Conservation (phyloP, 2,113 vertebrate species). For the Ctenodactylus gundi region DNA sequence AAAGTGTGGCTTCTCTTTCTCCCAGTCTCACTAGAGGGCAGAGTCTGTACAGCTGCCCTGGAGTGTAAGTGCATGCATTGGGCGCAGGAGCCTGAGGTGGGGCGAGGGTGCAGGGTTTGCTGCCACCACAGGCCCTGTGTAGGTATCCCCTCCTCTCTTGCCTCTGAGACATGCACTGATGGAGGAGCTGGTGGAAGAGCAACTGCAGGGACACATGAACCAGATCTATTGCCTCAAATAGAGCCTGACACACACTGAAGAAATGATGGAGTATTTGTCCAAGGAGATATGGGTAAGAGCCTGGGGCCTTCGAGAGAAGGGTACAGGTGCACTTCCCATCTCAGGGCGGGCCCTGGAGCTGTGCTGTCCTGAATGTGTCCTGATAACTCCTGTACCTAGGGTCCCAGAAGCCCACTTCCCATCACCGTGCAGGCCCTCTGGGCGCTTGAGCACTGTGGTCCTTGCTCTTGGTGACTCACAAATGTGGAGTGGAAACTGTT, state of each 20-base stretch:
- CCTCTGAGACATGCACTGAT: slow-evolving; percentile 7
- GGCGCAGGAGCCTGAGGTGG: too few relatives aligned
- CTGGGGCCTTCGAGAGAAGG: too few relatives aligned
- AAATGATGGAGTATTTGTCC: slow-evolving; percentile 73
- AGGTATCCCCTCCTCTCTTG: slow-evolving; percentile 36
- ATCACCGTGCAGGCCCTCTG: not conserved
- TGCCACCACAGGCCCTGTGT: not conserved
- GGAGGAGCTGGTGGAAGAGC: slow-evolving; percentile 46
- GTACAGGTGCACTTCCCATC: too few relatives aligned
- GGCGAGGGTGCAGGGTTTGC: too few relatives aligned
- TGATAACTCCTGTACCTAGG: too few relatives aligned
- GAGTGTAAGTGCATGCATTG: too few relatives aligned
- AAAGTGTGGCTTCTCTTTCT: too few relatives aligned
- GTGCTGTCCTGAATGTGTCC: too few relatives aligned
- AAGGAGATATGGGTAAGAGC: slow-evolving; percentile 74
- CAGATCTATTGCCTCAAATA: slow-evolving; percentile 64
- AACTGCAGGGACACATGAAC: slow-evolving; percentile 55
- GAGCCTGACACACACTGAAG: slow-evolving; percentile 54
- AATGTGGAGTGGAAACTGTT: not conserved
- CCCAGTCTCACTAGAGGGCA: too few relatives aligned
- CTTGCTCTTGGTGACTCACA: not conserved
- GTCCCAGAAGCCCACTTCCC: too few relatives aligned
- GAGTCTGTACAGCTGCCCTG: too few relatives aligned
- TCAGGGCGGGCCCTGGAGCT: too few relatives aligned
- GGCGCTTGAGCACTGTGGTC: not conserved